Conservation (phyloP, 1,140 invertebrate genomes). For the silkworm (Bombyx mori) region DNA sequence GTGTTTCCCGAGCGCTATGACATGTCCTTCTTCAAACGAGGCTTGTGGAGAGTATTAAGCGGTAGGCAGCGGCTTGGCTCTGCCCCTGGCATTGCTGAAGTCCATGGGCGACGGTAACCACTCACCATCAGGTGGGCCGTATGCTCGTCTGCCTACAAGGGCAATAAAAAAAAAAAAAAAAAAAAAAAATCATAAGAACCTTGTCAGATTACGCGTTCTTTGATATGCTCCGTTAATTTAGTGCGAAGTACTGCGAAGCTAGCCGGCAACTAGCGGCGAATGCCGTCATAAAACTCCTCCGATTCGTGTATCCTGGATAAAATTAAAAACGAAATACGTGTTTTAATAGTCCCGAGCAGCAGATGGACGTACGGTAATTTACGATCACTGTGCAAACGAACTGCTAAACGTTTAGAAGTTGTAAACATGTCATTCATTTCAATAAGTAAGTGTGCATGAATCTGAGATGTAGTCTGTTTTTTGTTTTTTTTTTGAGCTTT, state of each 20-base stretch:
- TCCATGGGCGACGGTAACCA: no score
- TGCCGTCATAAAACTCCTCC: constrained; percentile 22
- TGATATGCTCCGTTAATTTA: no score
- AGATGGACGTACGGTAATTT: constrained; percentile 37
- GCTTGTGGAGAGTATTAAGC: no score
- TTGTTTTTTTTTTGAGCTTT: background rate
- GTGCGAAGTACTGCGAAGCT: constrained; percentile 13
- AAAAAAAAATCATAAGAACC: no score
- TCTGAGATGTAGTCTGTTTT: constrained; percentile 1
- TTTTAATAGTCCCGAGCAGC: constrained; percentile 34
- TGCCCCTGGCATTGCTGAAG: no score
- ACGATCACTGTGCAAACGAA: constrained; percentile 23
- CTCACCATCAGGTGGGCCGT: no score
- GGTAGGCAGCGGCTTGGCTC: no score
- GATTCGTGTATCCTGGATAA: constrained; percentile 21
- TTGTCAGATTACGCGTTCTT: no score
- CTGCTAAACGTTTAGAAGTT: constrained; percentile 24
- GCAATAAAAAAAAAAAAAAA: no score
- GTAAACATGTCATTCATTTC: constrained; percentile 28
- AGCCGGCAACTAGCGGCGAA: constrained; percentile 17
- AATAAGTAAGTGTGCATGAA: constrained; percentile 9
- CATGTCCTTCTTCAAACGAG: no score
- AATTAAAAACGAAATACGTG: constrained; percentile 26
- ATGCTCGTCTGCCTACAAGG: no score
- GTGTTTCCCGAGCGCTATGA: no score